A percentile compares a stretch with the other conserved stretches of the same genome.
These are phyloP conservation scores for Pteromalus puparum DNA, from an alignment of 1,140 invertebrate genomes.

Conservation along the genomic window DNA sequence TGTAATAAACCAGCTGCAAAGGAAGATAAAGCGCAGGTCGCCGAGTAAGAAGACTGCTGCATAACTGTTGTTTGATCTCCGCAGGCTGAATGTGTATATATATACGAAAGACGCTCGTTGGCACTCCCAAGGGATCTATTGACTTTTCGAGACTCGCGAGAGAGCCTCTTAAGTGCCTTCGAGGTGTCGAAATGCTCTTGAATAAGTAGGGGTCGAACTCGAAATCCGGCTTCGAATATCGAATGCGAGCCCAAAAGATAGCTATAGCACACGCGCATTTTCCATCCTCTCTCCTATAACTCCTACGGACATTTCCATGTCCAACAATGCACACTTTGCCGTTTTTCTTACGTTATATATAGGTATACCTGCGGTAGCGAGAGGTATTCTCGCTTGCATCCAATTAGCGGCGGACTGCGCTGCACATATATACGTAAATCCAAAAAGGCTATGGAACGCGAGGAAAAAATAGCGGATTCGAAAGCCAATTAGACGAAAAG, in stretches of 20 bases:
- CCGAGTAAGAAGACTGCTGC: background rate
- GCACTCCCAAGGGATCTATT: conserved; percentile 65
- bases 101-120: conserved; percentile 62
- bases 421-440: background rate
- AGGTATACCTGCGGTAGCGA: background rate
- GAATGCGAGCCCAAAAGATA: conserved; percentile 58
- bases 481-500: conserved; percentile 27
- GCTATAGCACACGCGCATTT: conserved; percentile 49
- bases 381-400: background rate
- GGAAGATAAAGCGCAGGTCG: background rate
- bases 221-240: conserved; percentile 64
- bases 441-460: background rate
- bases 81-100: conserved; percentile 62
- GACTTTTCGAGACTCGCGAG: conserved; percentile 62
- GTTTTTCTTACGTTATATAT: background rate
- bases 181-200: conserved; percentile 66
- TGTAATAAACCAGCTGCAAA: background rate
- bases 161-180: conserved; percentile 66
- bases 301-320: conserved; percentile 32
- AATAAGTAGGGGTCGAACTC: conserved; percentile 71
- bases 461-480: conserved; percentile 45
- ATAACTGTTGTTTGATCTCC: conserved; percentile 51
- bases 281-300: too few species aligned
- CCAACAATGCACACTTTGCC: background rate
- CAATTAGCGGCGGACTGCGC: background rate